Base-by-base conservation (phyloP, 2,113 vertebrate genomes). In the Dolichallabes microphthalmus region DNA sequence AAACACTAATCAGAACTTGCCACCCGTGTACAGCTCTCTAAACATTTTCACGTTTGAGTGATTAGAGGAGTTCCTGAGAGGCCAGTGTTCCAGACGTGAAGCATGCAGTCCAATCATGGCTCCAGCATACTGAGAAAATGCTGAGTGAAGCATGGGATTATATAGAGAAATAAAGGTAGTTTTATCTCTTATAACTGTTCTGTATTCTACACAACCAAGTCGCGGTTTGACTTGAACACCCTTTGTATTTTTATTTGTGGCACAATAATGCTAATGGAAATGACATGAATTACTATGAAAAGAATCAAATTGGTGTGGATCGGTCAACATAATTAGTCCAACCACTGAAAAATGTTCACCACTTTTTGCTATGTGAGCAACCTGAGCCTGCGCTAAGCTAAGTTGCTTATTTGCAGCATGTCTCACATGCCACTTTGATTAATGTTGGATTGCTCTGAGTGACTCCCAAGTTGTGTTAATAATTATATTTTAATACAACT, bases 401-500 rank as follows among this genome's bases (percentile, higher is more conserved):
- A 35, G 53, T 63, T 80, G 57, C 57, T 63, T 80, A 80, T 64
- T 63, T 80, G 20, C 39, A 45, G 35, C 58, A 63, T 63, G 78
- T 63, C 78, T 63, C 50, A 50, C 60, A 63, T 80, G 78, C 57
- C 60, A 80, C 58, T 80, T 80, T 80, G 78, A 80, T 63, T 45
- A 80, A 63, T 80, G 57, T 50, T 2, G 35, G 78, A 63, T 17
- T 15, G 22, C 58, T 80, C 45, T 63, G 55, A 35, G 55, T 79
- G 60, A 79, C 76, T 79, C 76, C 57, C 55, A 60, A 32, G 58
- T 80, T 63, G 20, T 0, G 3, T 80, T 61, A 61, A 80, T 80
- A 81, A 64, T 64, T 63, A 64, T 81, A 81, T 50, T 81, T 64
- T 81, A 63, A 81, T 63, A 63, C 22, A 64, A 81, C 61, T 64